phyloP scores from a whole-genome alignment of 35 echinoderm and acorn worm species.

The Chiridota heheva region DNA sequence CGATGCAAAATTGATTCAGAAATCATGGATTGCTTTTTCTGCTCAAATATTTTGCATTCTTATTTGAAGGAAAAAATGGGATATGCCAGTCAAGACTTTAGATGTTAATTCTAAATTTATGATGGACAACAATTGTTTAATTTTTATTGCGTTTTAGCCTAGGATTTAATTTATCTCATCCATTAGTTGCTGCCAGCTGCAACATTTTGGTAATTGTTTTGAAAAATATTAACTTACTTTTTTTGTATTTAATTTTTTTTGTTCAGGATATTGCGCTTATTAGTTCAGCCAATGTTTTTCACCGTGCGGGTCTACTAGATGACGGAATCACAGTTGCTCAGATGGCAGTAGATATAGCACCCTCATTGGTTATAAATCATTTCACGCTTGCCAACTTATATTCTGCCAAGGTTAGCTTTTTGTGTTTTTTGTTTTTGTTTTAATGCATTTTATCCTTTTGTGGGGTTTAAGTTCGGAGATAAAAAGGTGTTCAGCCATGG shows the following conservation, averaged over 20 bases:
- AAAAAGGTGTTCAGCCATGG: not conserved
- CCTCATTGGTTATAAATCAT: slow-evolving; percentile 76
- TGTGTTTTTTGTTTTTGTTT: not conserved
- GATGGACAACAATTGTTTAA: too few relatives aligned
- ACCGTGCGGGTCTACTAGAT: slow-evolving; percentile 61
- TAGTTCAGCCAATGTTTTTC: slow-evolving; percentile 92
- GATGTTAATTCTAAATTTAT: too few relatives aligned
- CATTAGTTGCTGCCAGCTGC: too few relatives aligned
- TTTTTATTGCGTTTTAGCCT: too few relatives aligned
- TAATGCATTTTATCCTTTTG: not conserved
- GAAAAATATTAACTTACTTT: too few relatives aligned
- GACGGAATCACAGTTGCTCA: slow-evolving; percentile 70
- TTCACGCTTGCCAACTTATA: slow-evolving; percentile 94
- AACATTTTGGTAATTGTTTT: too few relatives aligned
- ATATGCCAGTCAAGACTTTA: too few relatives aligned
- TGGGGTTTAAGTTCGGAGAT: not conserved
- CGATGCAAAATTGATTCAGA: too few relatives aligned
- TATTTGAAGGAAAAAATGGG: too few relatives aligned
- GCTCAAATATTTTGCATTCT: too few relatives aligned
- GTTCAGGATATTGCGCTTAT: slow-evolving; percentile 86
- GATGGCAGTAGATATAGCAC: slow-evolving; percentile 80
- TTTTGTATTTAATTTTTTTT: slow-evolving; percentile 14
- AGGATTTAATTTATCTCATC: too few relatives aligned
- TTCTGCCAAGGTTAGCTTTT: slow-evolving; percentile 72
- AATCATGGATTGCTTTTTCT: too few relatives aligned